Base-by-base conservation (phyloP, 2,888 invertebrate species). In the Tipula lateralis region DNA sequence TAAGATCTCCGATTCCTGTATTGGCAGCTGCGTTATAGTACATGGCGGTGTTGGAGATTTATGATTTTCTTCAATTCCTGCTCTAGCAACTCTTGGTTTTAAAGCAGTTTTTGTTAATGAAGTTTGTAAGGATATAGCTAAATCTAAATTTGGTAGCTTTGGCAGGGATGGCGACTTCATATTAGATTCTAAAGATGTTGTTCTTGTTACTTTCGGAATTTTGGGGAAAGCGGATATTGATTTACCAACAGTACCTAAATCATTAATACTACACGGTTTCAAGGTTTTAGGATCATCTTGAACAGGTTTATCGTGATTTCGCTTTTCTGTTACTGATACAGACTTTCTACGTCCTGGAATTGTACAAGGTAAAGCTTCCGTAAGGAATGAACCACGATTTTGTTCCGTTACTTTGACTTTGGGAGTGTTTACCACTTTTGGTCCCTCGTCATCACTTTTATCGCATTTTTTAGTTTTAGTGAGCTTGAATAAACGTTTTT, bases 331-430 rank as follows among this genome's bases (percentile, higher is more conserved):
- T 2, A 24, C 24, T 0, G 83, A 36, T 5, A 83, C 12, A 1
- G 36, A 39, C 29, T 83, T 83, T 82, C 82, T 29, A 30, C 82
- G 29, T n/a, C 30, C 82, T 0, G 32, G 82, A n/a, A 82, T 29
- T 82, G 13, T 29, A 30, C 32, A 30, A 7, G 82, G 82, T 36
- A 83, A 34, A 19, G 87, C 85, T 87, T 91, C 90, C 24, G 90
- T 90, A 83, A 94, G 89, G 87, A 93, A 92, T 50, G 92, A 92
- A 0, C 92, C 92, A 34, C 93, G 91, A 86, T 92, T 93, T 34
- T 90, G 90, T 29, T 89, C 86, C 0, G 92, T 92, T 6, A 92
- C 86, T 88, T 92, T 93, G 0, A 91, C 90, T 84, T 88, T 88
- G 0, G 88, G 87, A 5, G 87, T 87, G 19, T 85, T 87, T 0